Conservation (phyloP, 2,797 vertebrate genomes). For the Halcyon badia region DNA sequence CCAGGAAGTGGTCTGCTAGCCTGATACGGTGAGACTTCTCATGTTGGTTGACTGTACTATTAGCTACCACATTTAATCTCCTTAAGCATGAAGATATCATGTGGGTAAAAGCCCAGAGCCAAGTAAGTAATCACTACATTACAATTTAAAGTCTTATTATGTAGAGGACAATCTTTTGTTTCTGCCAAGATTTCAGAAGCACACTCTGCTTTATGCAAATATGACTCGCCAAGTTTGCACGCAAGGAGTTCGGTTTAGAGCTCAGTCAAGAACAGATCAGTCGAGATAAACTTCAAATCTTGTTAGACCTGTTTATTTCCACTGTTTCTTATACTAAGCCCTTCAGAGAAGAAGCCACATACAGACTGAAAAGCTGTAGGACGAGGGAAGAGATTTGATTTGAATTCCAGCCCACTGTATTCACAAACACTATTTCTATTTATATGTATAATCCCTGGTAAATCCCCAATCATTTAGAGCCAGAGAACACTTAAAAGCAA, state of each 20-base stretch:
- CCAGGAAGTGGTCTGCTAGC: neutral
- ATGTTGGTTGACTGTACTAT: neutral
- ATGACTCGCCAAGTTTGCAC: neutral
- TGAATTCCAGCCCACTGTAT: neutral
- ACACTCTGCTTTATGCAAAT: neutral
- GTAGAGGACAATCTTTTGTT: neutral
- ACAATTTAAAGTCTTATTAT: neutral
- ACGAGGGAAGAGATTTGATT: neutral
- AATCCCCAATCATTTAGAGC: neutral
- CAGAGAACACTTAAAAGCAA: neutral
- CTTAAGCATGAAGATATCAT: neutral
- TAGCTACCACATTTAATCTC: neutral
- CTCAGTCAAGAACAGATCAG: neutral
- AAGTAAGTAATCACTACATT: neutral
- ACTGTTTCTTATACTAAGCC: neutral
- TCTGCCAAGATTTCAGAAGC: neutral
- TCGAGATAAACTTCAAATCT: neutral
- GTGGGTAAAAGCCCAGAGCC: neutral
- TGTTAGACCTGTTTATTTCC: slow-evolving; percentile 40
- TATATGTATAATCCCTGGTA: neutral
- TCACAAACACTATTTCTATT: neutral
- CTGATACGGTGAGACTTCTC: neutral
- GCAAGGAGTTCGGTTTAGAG: neutral
- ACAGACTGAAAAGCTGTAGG: neutral
- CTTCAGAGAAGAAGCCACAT: neutral